Conservation (phyloP, 2,113 vertebrate genomes). For the Aepyceros melampus region DNA sequence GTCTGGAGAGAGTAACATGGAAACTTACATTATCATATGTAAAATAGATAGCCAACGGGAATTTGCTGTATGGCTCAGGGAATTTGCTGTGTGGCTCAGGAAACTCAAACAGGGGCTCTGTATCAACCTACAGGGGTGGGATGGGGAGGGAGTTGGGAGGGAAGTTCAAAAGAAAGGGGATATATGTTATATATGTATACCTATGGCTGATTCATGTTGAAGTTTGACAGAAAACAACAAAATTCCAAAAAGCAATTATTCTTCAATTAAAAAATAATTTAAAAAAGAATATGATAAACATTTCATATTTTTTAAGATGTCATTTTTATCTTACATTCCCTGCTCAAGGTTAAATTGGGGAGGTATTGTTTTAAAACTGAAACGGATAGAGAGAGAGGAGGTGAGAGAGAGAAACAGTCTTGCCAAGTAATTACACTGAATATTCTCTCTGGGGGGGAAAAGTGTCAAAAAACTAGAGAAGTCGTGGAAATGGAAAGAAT, state of each 20-base stretch:
- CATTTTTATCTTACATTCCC: neutral
- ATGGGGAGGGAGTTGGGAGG: neutral
- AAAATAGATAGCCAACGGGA: neutral
- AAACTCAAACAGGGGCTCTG: neutral
- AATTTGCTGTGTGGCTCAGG: neutral
- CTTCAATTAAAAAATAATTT: neutral
- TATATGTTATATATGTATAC: neutral
- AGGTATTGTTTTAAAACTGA: neutral
- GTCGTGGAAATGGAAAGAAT: constrained; percentile 58
- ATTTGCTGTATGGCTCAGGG: neutral
- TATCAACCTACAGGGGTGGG: neutral
- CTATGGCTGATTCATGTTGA: neutral
- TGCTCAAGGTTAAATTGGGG: neutral
- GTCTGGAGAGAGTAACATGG: neutral
- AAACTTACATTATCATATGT: neutral
- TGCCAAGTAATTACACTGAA: constrained; percentile 44
- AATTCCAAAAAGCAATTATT: neutral
- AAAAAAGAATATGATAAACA: neutral
- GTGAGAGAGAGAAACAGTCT: neutral
- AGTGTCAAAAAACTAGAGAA: constrained; percentile 19
- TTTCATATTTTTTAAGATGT: neutral
- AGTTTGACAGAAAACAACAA: neutral
- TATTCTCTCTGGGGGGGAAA: constrained; percentile 17
- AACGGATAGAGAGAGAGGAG: neutral
- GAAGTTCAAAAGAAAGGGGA: neutral